phyloP scores from a whole-genome alignment of 2,797 vertebrate species.

The Hybognathus amarus region DNA sequence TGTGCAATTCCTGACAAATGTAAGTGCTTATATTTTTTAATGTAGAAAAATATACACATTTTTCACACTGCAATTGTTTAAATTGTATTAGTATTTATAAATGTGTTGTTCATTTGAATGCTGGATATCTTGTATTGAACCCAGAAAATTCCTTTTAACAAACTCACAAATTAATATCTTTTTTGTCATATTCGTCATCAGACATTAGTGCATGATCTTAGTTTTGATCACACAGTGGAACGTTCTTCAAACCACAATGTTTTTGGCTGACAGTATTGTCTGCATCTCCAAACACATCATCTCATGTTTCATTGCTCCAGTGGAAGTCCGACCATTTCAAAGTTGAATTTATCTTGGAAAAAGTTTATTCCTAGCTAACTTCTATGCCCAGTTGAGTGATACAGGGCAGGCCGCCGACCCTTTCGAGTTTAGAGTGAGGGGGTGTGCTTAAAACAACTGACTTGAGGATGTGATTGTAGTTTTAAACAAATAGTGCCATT shows the following conservation, averaged over 20 bases:
- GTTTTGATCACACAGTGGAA: neutral
- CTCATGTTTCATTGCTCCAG: constrained; percentile 39
- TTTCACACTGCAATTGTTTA: neutral
- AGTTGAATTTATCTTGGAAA: constrained; percentile 1
- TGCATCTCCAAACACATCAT: neutral
- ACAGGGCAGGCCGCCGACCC: constrained; percentile 65
- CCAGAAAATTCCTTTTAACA: neutral
- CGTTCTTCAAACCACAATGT: neutral
- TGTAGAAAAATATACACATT: neutral
- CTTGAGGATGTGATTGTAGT: constrained; percentile 63
- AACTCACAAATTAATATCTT: neutral
- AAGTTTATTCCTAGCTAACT: constrained; percentile 61
- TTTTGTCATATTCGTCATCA: neutral
- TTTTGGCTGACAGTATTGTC: constrained; percentile 4
- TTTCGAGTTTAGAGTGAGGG: constrained; percentile 66
- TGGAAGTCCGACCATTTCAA: constrained; percentile 12
- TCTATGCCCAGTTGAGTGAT: constrained; percentile 73
- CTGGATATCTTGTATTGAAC: neutral
- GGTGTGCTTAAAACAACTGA: constrained; percentile 73
- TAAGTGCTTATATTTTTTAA: neutral
- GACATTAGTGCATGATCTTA: neutral
- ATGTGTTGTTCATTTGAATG: neutral
- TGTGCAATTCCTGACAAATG: neutral
- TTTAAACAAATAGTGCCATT: constrained; percentile 71
- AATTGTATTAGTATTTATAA: neutral